Conservation (phyloP, 2,113 vertebrate species). For the Circaetus cinerascens region DNA sequence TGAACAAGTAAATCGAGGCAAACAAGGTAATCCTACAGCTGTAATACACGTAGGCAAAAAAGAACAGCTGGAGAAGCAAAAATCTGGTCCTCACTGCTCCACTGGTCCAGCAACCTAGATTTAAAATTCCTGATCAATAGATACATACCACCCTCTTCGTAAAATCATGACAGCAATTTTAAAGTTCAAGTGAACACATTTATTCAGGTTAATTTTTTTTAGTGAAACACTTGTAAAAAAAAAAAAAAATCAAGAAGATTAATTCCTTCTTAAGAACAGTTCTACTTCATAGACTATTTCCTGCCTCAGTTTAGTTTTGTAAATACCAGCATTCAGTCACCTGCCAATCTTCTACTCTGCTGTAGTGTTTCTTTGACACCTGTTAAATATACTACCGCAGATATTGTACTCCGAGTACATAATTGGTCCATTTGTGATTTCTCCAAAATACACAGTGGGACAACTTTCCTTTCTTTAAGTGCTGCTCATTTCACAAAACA, state of each 20-base stretch:
- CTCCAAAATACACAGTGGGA: background rate
- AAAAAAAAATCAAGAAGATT: background rate
- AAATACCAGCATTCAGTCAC: background rate
- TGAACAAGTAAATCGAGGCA: background rate
- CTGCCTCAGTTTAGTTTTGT: background rate
- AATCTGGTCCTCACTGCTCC: background rate
- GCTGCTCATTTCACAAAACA: background rate
- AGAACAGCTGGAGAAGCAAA: background rate
- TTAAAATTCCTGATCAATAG: background rate
- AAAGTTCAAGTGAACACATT: background rate
- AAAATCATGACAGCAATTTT: background rate
- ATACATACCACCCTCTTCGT: background rate
- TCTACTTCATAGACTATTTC: background rate
- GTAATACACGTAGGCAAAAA: background rate
- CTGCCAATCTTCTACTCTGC: background rate
- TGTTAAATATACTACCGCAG: background rate
- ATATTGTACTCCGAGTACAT: background rate
- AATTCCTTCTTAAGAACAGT: background rate
- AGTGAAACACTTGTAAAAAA: background rate
- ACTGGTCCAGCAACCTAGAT: background rate
- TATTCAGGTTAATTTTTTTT: background rate
- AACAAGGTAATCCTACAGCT: background rate
- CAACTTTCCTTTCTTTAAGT: background rate
- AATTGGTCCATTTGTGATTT: background rate
- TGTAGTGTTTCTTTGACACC: background rate